phyloP scores from a whole-genome alignment of 2,797 vertebrate species.

The Novumbra hubbsi region DNA sequence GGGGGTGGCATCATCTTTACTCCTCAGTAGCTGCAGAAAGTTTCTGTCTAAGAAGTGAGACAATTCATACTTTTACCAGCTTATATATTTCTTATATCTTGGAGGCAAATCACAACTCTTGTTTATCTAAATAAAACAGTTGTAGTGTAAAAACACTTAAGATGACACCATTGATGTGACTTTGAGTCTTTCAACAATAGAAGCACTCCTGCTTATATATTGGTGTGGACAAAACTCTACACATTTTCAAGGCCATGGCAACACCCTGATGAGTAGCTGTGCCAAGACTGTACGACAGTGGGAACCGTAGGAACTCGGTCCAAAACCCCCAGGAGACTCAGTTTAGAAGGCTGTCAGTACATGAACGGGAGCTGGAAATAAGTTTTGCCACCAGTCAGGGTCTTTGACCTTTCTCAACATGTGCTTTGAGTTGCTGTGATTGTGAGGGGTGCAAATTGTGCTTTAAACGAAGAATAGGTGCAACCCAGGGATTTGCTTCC shows the following conservation, averaged over 20 bases:
- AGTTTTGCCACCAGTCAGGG: background rate
- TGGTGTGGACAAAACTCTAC: background rate
- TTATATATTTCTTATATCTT: too few relatives aligned
- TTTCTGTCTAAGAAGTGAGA: too few relatives aligned
- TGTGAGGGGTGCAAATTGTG: slow-evolving; percentile 23
- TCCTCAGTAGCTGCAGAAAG: too few relatives aligned
- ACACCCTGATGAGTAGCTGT: background rate
- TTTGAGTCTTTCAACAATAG: background rate
- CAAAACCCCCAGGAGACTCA: background rate
- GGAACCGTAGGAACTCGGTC: background rate
- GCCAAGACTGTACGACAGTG: background rate
- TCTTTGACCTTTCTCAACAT: background rate
- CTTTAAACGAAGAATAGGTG: slow-evolving; percentile 45
- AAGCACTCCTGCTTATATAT: background rate
- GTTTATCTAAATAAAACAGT: background rate
- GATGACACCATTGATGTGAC: background rate
- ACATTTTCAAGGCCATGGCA: slow-evolving; percentile 1
- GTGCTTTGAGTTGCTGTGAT: background rate
- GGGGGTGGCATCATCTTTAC: too few relatives aligned
- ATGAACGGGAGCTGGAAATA: background rate
- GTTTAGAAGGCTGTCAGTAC: background rate
- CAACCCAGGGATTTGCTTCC: slow-evolving; percentile 45
- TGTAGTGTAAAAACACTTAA: background rate
- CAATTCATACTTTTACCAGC: too few relatives aligned
- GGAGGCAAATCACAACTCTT: background rate